Base-by-base conservation (phyloP, 2,888 invertebrate species). In the Xestia sexstrigata region DNA sequence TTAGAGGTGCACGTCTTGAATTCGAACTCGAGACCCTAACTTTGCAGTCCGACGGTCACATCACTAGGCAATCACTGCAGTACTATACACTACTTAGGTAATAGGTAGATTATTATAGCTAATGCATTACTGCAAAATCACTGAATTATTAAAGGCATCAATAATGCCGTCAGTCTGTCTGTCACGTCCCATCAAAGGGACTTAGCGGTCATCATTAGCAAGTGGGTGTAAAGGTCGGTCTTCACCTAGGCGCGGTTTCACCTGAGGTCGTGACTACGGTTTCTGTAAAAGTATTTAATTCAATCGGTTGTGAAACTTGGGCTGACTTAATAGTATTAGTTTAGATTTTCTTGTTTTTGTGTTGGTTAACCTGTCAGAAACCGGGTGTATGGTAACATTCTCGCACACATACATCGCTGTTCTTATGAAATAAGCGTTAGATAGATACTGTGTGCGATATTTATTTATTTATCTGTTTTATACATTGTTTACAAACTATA, bases 61-160 rank as follows among this genome's bases (percentile, higher is more conserved):
- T n/a, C n/a, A n/a, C n/a, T n/a, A n/a, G n/a, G n/a, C n/a, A n/a
- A n/a, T n/a, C n/a, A n/a, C n/a, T n/a, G n/a, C n/a, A n/a, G n/a
- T n/a, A n/a, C n/a, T n/a, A n/a, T n/a, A n/a, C n/a, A n/a, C 35
- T 35, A 35, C 15, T 17, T 58, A 15, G 17, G 5, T 17, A 47
- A 35, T n/a, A 35, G 17, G 7, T 1, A 11, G 17, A 23, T 35
- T 9, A 26, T 11, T 17, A 52, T 39, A 7, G 6, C 17, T 49
- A 49, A 11, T 82, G 30, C 62, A 70, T 49, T 20, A 60, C 47
- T 26, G 39, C 60, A 47, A 58, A 70, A 63, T 45, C 49, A 52
- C n/a, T 82, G 30, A 77, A 49, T 77, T 55, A 81, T 70, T 47
- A 49, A 70, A 26, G 30, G 17, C 58, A 75, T 79, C 30, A 79